These are phyloP conservation scores for Tinamus guttatus DNA, from an alignment of 2,113 vertebrate genomes.

Conservation along the genomic window DNA sequence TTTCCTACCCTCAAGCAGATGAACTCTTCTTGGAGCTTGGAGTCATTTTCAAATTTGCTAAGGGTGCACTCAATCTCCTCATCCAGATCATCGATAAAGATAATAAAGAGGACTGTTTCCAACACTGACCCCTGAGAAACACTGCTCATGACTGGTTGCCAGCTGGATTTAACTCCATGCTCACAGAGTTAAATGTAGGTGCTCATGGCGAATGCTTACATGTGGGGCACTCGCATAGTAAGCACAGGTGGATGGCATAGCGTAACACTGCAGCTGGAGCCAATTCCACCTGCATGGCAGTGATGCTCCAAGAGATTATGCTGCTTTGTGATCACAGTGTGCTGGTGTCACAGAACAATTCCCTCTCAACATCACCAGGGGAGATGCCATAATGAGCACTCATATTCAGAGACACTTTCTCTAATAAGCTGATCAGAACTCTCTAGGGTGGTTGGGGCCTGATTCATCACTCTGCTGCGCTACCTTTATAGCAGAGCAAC, in stretches of 20 bases:
- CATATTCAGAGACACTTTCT: background rate
- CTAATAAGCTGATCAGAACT: background rate
- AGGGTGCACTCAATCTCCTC: no score
- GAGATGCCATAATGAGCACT: background rate
- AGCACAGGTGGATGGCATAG: fast-evolving
- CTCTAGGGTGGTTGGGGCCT: background rate
- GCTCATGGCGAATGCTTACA: background rate
- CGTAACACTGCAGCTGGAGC: fast-evolving
- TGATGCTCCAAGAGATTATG: background rate
- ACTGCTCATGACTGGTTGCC: no score
- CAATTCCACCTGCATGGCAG: background rate
- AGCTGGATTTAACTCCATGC: no score
- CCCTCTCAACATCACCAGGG: background rate
- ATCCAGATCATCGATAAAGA: no score
- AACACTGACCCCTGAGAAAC: no score
- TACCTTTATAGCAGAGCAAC: background rate
- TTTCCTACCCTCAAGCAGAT: no score
- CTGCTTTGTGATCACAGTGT: background rate
- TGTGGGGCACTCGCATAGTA: background rate
- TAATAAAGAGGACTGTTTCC: no score
- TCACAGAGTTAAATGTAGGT: background rate
- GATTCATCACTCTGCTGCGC: background rate
- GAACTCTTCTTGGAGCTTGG: no score
- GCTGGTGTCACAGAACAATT: background rate
- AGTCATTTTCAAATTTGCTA: no score